Evolutionary conservation across 92 coral and sea anemone species (phyloP), one percentile per base, ranked within the genome.

Genomic region (Zoanthus sociatus): DNA sequence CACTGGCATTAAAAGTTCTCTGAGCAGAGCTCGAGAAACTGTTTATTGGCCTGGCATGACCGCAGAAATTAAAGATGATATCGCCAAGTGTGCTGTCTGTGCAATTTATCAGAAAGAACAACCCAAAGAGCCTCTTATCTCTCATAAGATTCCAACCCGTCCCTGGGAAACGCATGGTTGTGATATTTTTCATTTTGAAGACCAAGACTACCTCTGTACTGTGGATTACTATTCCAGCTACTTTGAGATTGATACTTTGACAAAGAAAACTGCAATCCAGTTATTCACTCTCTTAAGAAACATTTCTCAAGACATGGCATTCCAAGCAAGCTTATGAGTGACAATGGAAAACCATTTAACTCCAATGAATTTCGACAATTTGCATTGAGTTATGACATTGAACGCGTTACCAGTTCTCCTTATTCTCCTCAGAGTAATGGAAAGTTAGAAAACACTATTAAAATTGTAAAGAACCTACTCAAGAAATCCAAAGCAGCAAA

Each of bases 221-320:
- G 10, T 26, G 26, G 26, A 26, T 26, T 26, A 26, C 26, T 26
- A 26, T 26, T 26, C 26, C 26, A 26, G 26, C 13, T 60, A 60
- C 16, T 61, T 61, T n/a, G 68, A 61, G 68, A 61, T 68, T 18
- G 73, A 68, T 68, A 68, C 73, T 68, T 68, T 68, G 73, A 68
- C 73, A 68, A 68, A 68, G 9, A 68, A 68, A 15, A 68, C 75
- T 8, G 75, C 75, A 70, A 70, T 45, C 47, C 30, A 70, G 7
- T 70, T 5, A 70, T 70, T 47, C 75, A 70, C 75, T 30, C 33
- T 70, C 75, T 70, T 45, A 70, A 70, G 47, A 70, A 70, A 70
- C 47, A 26, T 31, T 70, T 70, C 75, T 70, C 75, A 30, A 70
- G 75, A 70, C 48, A 70, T 70, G 75, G 75, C 6, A 70, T 70